These are phyloP conservation scores for Lysandra bellargus DNA, from an alignment of 2,888 invertebrate species.

Conservation along the genomic window DNA sequence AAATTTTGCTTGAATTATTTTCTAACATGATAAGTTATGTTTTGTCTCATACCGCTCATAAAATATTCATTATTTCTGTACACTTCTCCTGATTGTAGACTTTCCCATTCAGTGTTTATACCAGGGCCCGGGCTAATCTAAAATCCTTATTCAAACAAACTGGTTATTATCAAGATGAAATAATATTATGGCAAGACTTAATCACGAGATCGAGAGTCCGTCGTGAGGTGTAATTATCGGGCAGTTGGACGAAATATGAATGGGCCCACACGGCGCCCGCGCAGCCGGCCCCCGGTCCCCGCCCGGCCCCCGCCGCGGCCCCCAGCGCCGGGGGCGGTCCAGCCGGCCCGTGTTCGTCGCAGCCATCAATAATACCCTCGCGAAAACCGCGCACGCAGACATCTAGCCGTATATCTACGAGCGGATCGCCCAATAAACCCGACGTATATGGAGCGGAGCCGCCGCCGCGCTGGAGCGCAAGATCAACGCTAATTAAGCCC, in stretches of 20 bases:
- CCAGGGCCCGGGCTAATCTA: conserved; percentile 29
- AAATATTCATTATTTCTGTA: background rate
- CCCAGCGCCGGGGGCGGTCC: conserved; percentile 44
- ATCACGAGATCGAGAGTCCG: conserved; percentile 60
- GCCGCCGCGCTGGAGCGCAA: conserved; percentile 57
- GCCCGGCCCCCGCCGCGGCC: conserved; percentile 49
- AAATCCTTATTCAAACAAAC: conserved; percentile 36
- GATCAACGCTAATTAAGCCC: conserved; percentile 75
- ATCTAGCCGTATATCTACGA: conserved; percentile 64
- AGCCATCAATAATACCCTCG: conserved; percentile 31
- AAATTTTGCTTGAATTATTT: background rate
- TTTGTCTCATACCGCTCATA: background rate
- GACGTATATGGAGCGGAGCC: conserved; percentile 60
- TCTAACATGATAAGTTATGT: background rate
- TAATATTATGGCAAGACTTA: conserved; percentile 66
- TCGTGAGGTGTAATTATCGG: conserved; percentile 65
- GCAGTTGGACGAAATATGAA: conserved; percentile 72
- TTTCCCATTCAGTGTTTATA: background rate
- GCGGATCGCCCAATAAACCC: conserved; percentile 65
- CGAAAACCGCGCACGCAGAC: conserved; percentile 47
- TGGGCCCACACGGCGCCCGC: conserved; percentile 56
- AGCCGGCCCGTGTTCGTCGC: conserved; percentile 28
- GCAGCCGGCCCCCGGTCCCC: conserved; percentile 49
- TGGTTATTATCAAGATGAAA: conserved; percentile 54
- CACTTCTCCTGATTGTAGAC: background rate